These are phyloP conservation scores for Cryptocephalus moraei DNA, from an alignment of 2,888 invertebrate genomes.

Conservation along the genomic window DNA sequence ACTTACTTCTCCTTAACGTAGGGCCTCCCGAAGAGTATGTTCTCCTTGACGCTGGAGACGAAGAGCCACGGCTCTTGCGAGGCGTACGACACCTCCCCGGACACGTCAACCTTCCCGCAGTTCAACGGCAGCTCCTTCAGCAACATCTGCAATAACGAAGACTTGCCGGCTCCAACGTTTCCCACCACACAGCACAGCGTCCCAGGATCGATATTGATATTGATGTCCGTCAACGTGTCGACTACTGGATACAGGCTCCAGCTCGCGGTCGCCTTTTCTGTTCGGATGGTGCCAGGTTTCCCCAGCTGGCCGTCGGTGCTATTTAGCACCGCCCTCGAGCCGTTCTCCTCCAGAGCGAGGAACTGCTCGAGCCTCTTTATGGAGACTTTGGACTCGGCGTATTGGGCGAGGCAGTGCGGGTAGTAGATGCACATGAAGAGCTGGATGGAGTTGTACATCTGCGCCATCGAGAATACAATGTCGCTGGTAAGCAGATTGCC, in stretches of 20 bases:
- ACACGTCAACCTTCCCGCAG: slow-evolving; percentile 49
- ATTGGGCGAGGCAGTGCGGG: slow-evolving; percentile 21
- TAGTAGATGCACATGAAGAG: slow-evolving; percentile 26
- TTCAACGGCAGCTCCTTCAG: slow-evolving; percentile 58
- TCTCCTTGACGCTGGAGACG: slow-evolving; percentile 61
- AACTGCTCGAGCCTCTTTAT: slow-evolving; percentile 26
- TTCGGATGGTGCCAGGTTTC: slow-evolving; percentile 23
- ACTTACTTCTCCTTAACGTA: slow-evolving; percentile 43
- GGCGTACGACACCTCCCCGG: slow-evolving; percentile 58
- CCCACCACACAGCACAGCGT: slow-evolving; percentile 42
- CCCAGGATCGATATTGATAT: slow-evolving; percentile 41
- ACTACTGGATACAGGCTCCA: slow-evolving; percentile 25
- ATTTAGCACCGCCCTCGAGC: slow-evolving; percentile 2
- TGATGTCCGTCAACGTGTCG: slow-evolving; percentile 39
- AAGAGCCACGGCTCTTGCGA: slow-evolving; percentile 78
- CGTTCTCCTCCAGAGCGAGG: slow-evolving; percentile 21
- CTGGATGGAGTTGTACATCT: slow-evolving; percentile 62
- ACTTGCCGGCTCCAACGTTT: slow-evolving; percentile 61
- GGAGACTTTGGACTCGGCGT: slow-evolving; percentile 26
- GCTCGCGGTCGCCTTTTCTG: slow-evolving; percentile 20
- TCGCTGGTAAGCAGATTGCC: slow-evolving; percentile 46
- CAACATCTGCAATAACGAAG: slow-evolving; percentile 56
- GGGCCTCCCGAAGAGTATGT: slow-evolving; percentile 67
- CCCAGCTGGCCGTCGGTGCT: slow-evolving; percentile 14
- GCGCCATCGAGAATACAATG: slow-evolving; percentile 63